phyloP scores from a whole-genome alignment of 2,113 vertebrate species.

The Notothenia coriiceps region DNA sequence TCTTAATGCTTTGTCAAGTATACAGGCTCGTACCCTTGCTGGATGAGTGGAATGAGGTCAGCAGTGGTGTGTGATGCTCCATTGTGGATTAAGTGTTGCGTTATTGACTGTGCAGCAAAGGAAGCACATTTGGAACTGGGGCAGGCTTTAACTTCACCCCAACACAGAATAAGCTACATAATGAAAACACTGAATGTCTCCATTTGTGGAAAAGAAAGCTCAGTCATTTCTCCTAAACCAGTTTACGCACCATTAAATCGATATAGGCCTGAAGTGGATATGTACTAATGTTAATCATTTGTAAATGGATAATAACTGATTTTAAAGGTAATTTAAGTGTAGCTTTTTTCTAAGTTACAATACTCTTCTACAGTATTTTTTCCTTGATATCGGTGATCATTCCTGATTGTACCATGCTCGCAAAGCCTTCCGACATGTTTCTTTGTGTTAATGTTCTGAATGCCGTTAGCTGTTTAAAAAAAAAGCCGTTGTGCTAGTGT shows the following conservation, averaged over 20 bases:
- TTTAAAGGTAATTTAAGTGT: constrained; percentile 48
- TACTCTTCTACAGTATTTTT: constrained; percentile 36
- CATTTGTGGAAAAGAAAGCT: constrained; percentile 31
- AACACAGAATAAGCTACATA: constrained; percentile 46
- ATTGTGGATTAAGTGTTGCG: constrained; percentile 60
- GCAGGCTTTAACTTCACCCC: constrained; percentile 36
- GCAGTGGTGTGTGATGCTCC: constrained; percentile 48
- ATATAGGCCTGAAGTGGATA: constrained; percentile 20
- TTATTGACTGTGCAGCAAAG: constrained; percentile 50
- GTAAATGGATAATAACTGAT: constrained; percentile 49
- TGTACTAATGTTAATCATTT: constrained; percentile 57
- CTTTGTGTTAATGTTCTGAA: constrained; percentile 68
- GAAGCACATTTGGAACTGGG: constrained; percentile 38
- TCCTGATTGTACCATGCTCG: constrained; percentile 56
- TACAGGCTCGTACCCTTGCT: constrained; percentile 46
- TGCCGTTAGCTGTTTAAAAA: constrained; percentile 56
- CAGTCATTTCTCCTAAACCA: constrained; percentile 35
- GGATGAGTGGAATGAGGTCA: constrained; percentile 55
- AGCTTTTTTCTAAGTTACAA: constrained; percentile 50
- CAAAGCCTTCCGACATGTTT: constrained; percentile 46
- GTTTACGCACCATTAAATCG: constrained; percentile 40
- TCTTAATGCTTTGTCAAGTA: constrained; percentile 67
- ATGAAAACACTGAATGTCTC: constrained; percentile 42
- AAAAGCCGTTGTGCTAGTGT: constrained; percentile 54
- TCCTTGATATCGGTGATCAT: constrained; percentile 51